Conservation (phyloP, 2,113 vertebrate genomes). For the Periophthalmodon schlosseri region DNA sequence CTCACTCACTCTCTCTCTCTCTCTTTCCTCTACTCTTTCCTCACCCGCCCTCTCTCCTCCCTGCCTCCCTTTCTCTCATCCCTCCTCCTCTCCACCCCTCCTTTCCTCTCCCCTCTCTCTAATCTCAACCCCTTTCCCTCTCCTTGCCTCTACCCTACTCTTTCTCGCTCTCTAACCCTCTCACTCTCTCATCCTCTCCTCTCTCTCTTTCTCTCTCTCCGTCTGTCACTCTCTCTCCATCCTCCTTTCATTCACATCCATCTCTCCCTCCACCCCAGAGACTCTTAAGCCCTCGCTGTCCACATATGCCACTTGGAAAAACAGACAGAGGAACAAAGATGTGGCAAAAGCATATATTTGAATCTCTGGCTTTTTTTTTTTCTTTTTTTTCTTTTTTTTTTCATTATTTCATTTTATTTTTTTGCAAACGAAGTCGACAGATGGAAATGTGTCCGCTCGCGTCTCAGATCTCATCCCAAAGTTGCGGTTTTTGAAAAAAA, state of each 20-base stretch:
- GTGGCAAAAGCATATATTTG: slow-evolving; percentile 85
- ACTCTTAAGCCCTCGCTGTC: slow-evolving; percentile 86
- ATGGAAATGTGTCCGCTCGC: slow-evolving; percentile 77
- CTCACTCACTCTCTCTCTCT: too few relatives aligned
- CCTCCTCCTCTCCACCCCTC: too few relatives aligned
- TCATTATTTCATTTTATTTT: slow-evolving; percentile 22
- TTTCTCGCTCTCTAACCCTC: not conserved
- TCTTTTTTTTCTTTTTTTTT: not conserved
- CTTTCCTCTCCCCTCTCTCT: too few relatives aligned
- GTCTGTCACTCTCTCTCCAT: slow-evolving; percentile 5
- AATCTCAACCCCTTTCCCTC: too few relatives aligned
- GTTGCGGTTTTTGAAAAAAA: slow-evolving; percentile 50
- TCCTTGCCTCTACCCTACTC: slow-evolving; percentile 12
- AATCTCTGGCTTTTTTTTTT: slow-evolving; percentile 63
- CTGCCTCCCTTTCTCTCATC: too few relatives aligned
- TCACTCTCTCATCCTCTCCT: slow-evolving; percentile 51
- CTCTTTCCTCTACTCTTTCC: too few relatives aligned
- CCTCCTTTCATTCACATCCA: slow-evolving; percentile 25
- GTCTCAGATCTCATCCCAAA: slow-evolving; percentile 76
- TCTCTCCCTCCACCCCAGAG: slow-evolving; percentile 73
- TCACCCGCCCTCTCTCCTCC: too few relatives aligned
- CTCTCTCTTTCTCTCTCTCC: slow-evolving; percentile 10
- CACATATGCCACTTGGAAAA: slow-evolving; percentile 89
- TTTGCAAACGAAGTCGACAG: slow-evolving; percentile 79
- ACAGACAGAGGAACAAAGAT: slow-evolving; percentile 43